phyloP scores from a whole-genome alignment of 1,140 invertebrate genomes.

The Meloidogyne hapla region DNA sequence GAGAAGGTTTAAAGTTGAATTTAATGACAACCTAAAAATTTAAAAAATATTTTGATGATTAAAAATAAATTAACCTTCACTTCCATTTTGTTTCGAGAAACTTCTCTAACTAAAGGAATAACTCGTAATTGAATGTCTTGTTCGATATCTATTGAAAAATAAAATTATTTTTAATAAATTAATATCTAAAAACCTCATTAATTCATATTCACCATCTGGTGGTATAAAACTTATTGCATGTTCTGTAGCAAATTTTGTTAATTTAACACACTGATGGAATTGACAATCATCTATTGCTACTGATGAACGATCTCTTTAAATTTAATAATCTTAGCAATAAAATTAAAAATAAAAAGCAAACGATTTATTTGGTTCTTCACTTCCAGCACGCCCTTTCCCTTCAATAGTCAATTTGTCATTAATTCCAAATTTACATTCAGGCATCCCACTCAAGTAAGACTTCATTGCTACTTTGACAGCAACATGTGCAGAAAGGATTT shows the following conservation, averaged over 20 bases:
- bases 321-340: too few species aligned
- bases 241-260: slow-evolving; percentile 99
- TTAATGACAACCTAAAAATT: slow-evolving; percentile 75
- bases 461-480: too few species aligned
- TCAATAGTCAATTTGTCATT: too few species aligned
- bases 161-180: too few species aligned
- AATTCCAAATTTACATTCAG: too few species aligned
- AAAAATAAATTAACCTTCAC: slow-evolving; percentile 78
- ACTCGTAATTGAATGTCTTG: slow-evolving; percentile 99
- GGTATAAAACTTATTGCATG: slow-evolving; percentile 99
- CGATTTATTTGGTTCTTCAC: too few species aligned
- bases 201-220: slow-evolving; percentile 98
- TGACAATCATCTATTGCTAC: slow-evolving; percentile 99
- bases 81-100: slow-evolving; percentile 98
- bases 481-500: too few species aligned
- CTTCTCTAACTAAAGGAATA: slow-evolving; percentile 94
- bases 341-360: background rate
- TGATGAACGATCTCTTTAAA: slow-evolving; percentile 69
- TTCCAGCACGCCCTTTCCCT: too few species aligned
- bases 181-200: slow-evolving; percentile 88
- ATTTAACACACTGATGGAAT: slow-evolving; percentile 99
- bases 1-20: slow-evolving; percentile 95
- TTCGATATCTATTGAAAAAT: slow-evolving; percentile 78
- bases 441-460: too few species aligned
- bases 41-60: too few species aligned